These are phyloP conservation scores for Cyrtonyx montezumae DNA, from an alignment of 2,113 vertebrate genomes.

Conservation along the genomic window DNA sequence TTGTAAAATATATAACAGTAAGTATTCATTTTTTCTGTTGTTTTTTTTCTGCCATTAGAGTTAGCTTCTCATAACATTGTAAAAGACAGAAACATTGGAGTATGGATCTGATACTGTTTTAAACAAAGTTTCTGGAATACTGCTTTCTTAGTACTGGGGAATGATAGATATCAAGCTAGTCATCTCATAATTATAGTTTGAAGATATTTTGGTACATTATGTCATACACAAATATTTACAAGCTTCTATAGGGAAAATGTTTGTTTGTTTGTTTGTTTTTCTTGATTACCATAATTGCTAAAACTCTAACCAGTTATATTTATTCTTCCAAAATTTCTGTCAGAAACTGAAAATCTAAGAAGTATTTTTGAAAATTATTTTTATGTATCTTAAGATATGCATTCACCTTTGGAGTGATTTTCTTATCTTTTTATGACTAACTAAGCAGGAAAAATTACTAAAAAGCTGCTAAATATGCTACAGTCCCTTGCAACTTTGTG, in stretches of 20 bases:
- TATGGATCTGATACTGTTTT: not conserved
- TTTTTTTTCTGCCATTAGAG: not conserved
- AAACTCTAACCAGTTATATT: not conserved
- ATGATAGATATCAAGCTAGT: not conserved
- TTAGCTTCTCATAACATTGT: not conserved
- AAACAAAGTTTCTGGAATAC: not conserved
- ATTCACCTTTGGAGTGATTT: not conserved
- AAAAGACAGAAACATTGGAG: not conserved
- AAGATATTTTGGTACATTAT: not conserved
- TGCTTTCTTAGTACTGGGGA: not conserved
- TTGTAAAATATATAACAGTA: not conserved
- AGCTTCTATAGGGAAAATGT: not conserved
- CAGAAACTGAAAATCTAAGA: not conserved
- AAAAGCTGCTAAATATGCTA: not conserved
- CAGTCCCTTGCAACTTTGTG: not conserved
- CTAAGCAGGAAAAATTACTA: not conserved
- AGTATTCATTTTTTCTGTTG: not conserved
- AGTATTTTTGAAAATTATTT: not conserved
- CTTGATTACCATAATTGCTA: not conserved
- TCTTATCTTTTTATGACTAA: not conserved
- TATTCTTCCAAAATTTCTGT: not conserved
- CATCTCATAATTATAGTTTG: not conserved
- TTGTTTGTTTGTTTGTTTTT: not conserved
- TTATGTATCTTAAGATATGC: not conserved
- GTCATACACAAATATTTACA: fast-evolving